Evolutionary conservation across 2,888 invertebrate genomes (phyloP), one percentile per base, ranked within the genome.

Genomic region (Xestia xanthographa): DNA sequence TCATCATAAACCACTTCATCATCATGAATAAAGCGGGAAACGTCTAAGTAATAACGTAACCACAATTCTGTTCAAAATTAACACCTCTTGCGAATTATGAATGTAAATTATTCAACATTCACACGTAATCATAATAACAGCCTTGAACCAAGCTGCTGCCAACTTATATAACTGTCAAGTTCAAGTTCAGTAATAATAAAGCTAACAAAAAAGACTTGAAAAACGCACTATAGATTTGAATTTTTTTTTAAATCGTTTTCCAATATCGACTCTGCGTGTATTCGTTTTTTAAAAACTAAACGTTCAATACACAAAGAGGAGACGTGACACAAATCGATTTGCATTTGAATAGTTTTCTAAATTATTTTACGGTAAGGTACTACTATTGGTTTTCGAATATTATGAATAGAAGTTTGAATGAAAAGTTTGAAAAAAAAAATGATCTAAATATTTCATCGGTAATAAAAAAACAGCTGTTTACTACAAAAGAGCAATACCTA

Each of bases 301-400:
- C 66, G 67, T 72, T 79, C 68, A 6, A 72, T 65, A 83, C 48
- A 75, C 75, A 67, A 60, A 60, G 22, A 34, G 17, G n/a, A 75
- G 56, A 72, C 79, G 83, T 83, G 83, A 69, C 83, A 45, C 50
- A 56, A 71, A 75, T 82, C 80, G 71, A 75, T 82, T 82, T 75
- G 50, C 66, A 66, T 83, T 72, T 17, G 20, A 82, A 83, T 69
- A 9, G 3, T 75, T 75, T 79, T 53, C 4, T 14, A 66, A 75
- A 79, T 72, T 34, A 41, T 74, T 48, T 82, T 60, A 3, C 50
- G 43, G 29, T 60, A 3, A 43, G 43, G 29, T 2, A 0, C 34
- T 82, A 82, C 82, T 56, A 66, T 56, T 56, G 58, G 71, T 65
- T 68, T 22, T 41, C 63, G n/a, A 63, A 63, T 41, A 8, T 58